Evolutionary conservation across 2,113 vertebrate species (phyloP).

Genomic region (Nettapus auritus): DNA sequence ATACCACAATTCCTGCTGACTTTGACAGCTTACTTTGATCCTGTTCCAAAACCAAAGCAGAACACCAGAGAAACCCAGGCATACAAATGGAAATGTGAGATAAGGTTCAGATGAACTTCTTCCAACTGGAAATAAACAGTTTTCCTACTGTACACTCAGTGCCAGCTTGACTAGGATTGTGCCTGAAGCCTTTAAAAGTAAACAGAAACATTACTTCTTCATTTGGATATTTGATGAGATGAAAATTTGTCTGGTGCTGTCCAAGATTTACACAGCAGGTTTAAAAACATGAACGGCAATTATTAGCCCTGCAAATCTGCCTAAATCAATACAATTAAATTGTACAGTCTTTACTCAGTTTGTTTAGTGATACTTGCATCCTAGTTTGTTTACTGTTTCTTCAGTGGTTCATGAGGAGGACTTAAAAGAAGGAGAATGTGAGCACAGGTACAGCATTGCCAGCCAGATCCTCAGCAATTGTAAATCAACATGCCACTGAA

Average conservation of each 20-base stretch:
- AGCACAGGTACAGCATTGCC: background rate
- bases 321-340: background rate
- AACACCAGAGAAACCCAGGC: background rate
- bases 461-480: background rate
- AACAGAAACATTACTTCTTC: background rate
- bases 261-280: background rate
- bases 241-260: background rate
- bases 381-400: background rate
- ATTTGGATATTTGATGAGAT: background rate
- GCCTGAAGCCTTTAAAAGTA: background rate
- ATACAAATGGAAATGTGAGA: slow-evolving; percentile 35
- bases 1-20: background rate
- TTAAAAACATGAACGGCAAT: background rate
- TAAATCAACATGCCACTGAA: background rate
- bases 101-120: slow-evolving; percentile 32
- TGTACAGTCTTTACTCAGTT: background rate
- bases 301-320: background rate
- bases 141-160: background rate
- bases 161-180: background rate
- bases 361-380: background rate
- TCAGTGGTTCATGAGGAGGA: background rate
- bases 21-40: slow-evolving; percentile 17
- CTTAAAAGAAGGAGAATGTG: background rate
- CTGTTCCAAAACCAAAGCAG: slow-evolving; percentile 3
- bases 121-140: slow-evolving; percentile 24